Evolutionary conservation across 2,113 vertebrate species (phyloP).

Genomic region (Zosterops japonicus): DNA sequence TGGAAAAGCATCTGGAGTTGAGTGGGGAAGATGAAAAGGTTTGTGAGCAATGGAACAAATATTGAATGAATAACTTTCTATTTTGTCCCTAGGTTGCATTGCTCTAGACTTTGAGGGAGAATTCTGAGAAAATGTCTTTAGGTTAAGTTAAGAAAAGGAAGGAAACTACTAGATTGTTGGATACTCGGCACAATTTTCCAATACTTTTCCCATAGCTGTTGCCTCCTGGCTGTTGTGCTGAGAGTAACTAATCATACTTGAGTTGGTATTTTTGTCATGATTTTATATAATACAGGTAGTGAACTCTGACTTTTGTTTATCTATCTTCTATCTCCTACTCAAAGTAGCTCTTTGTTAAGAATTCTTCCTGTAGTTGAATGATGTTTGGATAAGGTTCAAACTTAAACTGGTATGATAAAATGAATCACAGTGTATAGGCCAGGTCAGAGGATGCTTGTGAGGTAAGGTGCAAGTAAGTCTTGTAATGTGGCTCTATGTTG

Average conservation of each 20-base stretch:
- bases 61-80: neutral
- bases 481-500: neutral
- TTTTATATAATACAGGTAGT: neutral
- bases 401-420: neutral
- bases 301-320: neutral
- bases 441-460: neutral
- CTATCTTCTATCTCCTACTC: neutral
- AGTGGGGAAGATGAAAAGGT: constrained; percentile 87
- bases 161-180: neutral
- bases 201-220: neutral
- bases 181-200: neutral
- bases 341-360: neutral
- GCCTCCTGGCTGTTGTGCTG: neutral
- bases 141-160: neutral
- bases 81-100: neutral
- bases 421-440: neutral
- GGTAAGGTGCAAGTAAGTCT: neutral
- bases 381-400: neutral
- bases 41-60: neutral
- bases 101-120: neutral
- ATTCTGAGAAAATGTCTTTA: neutral
- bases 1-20: constrained; percentile 79
- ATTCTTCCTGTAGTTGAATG: neutral
- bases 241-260: neutral
- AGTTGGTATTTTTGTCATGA: neutral